These are phyloP conservation scores for Cheilosia pagana DNA, from an alignment of 2,888 invertebrate species.

Conservation along the genomic window DNA sequence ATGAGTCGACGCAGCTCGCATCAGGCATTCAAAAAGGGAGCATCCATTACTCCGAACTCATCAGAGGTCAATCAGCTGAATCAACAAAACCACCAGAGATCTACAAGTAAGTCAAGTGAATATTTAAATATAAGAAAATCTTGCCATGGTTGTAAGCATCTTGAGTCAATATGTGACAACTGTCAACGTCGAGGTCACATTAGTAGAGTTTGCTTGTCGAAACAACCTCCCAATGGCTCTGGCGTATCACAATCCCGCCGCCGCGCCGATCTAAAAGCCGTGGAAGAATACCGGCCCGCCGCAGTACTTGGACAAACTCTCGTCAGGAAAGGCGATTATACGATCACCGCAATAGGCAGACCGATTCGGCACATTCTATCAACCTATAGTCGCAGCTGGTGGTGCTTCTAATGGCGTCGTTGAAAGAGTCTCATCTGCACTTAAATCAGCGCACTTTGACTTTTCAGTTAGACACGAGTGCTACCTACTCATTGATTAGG, in stretches of 20 bases:
- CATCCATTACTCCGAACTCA: background rate
- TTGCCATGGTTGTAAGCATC: slow-evolving; percentile 22
- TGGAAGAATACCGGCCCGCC: background rate
- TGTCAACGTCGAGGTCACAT: slow-evolving; percentile 23
- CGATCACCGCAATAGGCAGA: background rate
- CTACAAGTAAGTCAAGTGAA: background rate
- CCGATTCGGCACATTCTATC: background rate
- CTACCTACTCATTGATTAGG: slow-evolving; percentile 16
- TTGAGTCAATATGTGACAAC: slow-evolving; percentile 31
- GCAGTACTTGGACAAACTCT: background rate
- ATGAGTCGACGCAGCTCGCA: slow-evolving; percentile 20
- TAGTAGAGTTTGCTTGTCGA: slow-evolving; percentile 14
- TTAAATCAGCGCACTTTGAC: slow-evolving; percentile 14
- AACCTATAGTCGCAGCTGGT: too few relatives aligned
- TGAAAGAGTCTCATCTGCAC: background rate
- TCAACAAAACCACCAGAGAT: background rate
- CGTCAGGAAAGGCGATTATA: background rate
- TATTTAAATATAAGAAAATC: slow-evolving; percentile 18
- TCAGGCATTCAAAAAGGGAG: slow-evolving; percentile 18
- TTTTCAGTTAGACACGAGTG: slow-evolving; percentile 30
- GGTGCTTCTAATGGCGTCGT: background rate
- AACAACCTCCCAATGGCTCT: background rate
- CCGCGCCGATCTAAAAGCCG: background rate
- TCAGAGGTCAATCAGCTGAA: slow-evolving; percentile 1
- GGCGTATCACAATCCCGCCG: background rate